phyloP scores from a whole-genome alignment of 2,797 vertebrate species.

The Spondyliosoma cantharus region DNA sequence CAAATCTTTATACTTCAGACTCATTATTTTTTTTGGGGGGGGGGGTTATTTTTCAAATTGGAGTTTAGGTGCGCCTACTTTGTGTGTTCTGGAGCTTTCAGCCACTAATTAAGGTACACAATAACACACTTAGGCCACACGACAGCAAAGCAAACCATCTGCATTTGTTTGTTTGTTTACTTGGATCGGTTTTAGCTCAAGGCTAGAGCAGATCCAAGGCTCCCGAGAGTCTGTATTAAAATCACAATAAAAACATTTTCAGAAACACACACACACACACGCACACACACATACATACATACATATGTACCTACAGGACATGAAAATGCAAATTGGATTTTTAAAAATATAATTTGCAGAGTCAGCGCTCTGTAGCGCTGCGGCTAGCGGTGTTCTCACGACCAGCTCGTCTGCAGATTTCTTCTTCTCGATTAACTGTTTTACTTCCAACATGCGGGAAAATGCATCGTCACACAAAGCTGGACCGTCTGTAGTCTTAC shows the following conservation, averaged over 20 bases:
- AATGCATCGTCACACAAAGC: no score
- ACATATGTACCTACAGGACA: neutral
- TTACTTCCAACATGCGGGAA: no score
- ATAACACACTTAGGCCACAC: neutral
- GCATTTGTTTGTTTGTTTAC: slow-evolving; percentile 28
- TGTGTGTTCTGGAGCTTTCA: neutral
- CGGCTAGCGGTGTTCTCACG: no score
- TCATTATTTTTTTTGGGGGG: neutral
- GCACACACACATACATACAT: neutral
- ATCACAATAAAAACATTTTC: neutral
- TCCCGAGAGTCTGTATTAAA: slow-evolving; percentile 20
- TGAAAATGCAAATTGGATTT: no score
- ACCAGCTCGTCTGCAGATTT: no score
- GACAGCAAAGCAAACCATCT: slow-evolving; percentile 4
- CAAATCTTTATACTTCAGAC: neutral
- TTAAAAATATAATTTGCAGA: no score
- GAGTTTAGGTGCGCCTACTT: neutral
- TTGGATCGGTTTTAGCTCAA: slow-evolving; percentile 8
- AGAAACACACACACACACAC: neutral
- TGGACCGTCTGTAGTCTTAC: no score
- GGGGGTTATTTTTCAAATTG: neutral
- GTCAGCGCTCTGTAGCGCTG: no score
- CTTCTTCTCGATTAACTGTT: no score
- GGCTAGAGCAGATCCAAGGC: neutral
- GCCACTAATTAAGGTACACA: neutral